Evolutionary conservation across 64 coral and sea anemone genomes (phyloP), one percentile per base, ranked within the genome.

Genomic region (Stichodactyla mertensii): DNA sequence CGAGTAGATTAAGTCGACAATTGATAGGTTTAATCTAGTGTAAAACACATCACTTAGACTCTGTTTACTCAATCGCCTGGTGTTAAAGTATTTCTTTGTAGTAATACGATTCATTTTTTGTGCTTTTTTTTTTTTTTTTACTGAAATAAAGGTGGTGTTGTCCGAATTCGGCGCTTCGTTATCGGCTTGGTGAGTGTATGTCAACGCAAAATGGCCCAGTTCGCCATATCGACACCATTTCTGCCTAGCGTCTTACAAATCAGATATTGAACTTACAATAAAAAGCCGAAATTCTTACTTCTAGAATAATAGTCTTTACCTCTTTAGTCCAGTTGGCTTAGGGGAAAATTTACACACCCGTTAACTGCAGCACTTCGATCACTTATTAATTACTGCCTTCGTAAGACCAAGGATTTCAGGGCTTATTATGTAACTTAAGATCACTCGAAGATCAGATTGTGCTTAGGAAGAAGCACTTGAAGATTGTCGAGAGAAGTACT

Each of bases 401-500:
- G 11, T 27, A 11, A 31, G 11, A 23, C 27, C 10, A 8, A 74
- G 24, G 69, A 11, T 31, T 26, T 74, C 7, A 11, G 26, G 7
- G 11, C 22, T 23, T 9, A 10, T 31, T 74, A 74, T 74, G 69
- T 74, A 74, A 74, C 24, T 74, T 74, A 23, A 74, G 24, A 27
- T 27, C 69, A 11, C 11, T 23, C 24, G 5, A 13, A 74, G 69
- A 74, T 74, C 69, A 74, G 69, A 27, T 74, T 74, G 22, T 74
- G 69, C 69, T 31, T 27, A 74, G 69, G 69, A 74, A 45, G 36
- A 45, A 74, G 24, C 10, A 74, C 69, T 74, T 74, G 69, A 74
- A 74, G 24, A 27, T 74, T 74, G 69, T 74, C 69, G 69, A 74
- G 69, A 31, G 69, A 74, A 74, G 22, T 74, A 74, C 69, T 74